Percentiles rank a stretch among this genome's conserved stretches.
Evolutionary conservation across 2,888 invertebrate genomes (phyloP).

Genomic region (Yponomeuta plumbellus): DNA sequence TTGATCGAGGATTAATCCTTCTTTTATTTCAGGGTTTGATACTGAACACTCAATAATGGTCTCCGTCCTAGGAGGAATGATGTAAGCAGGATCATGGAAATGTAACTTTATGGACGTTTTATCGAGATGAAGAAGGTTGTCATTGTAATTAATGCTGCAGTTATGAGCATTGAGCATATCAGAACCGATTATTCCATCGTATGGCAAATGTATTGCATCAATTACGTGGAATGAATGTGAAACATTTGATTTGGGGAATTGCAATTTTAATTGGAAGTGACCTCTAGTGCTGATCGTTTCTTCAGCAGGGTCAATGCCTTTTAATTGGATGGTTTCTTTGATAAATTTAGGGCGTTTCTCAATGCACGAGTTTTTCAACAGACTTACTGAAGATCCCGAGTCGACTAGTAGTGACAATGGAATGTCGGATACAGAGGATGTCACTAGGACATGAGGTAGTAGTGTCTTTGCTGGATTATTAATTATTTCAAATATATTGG

Average conservation of each 20-base stretch:
- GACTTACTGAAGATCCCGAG: constrained; percentile 2
- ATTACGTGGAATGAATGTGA: constrained; percentile 8
- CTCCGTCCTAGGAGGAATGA: constrained; percentile 6
- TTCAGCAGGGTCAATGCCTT: constrained; percentile 6
- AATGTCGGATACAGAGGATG: not conserved
- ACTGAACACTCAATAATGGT: constrained; percentile 6
- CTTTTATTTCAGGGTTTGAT: not conserved
- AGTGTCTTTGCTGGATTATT: not conserved
- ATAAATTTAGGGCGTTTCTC: not conserved
- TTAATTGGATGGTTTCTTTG: not conserved
- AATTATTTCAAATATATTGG: not conserved
- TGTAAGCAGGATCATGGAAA: constrained; percentile 1
- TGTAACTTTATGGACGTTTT: not conserved
- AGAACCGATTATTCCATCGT: constrained; percentile 10
- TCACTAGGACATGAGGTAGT: not conserved
- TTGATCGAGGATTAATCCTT: not conserved
- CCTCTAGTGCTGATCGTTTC: not conserved
- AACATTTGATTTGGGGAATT: not conserved
- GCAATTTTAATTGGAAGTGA: not conserved
- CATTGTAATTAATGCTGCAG: not conserved
- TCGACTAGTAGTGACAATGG: constrained; percentile 4
- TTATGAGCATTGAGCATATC: not conserved
- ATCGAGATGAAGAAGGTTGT: not conserved
- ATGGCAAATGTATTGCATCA: not conserved
- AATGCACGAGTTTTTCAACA: not conserved